These are phyloP conservation scores for Neosilurus hyrtlii DNA, from an alignment of 2,797 vertebrate genomes.

Conservation along the genomic window DNA sequence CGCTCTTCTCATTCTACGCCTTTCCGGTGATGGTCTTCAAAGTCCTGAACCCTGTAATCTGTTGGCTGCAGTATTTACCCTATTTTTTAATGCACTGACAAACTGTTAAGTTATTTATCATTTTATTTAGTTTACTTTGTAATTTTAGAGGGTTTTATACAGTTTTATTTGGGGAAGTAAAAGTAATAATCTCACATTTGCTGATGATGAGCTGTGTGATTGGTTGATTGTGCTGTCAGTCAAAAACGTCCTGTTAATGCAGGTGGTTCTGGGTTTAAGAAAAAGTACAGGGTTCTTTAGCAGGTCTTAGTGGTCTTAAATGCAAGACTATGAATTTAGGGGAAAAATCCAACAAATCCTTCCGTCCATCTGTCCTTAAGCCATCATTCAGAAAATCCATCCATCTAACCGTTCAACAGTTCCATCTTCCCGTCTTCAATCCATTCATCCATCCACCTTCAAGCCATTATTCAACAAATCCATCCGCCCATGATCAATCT, in stretches of 20 bases:
- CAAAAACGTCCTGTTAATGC: neutral
- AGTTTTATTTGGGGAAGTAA: neutral
- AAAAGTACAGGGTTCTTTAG: neutral
- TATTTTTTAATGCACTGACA: neutral
- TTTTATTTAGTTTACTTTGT: neutral
- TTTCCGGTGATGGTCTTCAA: too few species aligned
- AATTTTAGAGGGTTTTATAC: neutral
- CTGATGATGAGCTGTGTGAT: neutral
- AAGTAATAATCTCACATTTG: neutral
- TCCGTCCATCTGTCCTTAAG: neutral
- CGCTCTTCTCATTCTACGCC: neutral
- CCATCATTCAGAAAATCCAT: too few species aligned
- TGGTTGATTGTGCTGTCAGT: neutral
- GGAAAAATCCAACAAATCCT: neutral
- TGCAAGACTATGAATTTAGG: neutral
- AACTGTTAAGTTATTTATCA: too few species aligned
- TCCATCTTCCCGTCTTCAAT: too few species aligned
- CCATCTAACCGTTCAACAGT: too few species aligned
- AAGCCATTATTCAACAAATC: too few species aligned
- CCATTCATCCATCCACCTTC: too few species aligned
- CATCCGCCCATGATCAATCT: too few species aligned
- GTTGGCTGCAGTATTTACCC: neutral
- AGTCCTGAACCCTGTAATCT: neutral
- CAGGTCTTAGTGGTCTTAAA: neutral
- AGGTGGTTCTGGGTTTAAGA: neutral